Base-by-base conservation (phyloP, 2,113 vertebrate genomes). In the Ahaetulla prasina region DNA sequence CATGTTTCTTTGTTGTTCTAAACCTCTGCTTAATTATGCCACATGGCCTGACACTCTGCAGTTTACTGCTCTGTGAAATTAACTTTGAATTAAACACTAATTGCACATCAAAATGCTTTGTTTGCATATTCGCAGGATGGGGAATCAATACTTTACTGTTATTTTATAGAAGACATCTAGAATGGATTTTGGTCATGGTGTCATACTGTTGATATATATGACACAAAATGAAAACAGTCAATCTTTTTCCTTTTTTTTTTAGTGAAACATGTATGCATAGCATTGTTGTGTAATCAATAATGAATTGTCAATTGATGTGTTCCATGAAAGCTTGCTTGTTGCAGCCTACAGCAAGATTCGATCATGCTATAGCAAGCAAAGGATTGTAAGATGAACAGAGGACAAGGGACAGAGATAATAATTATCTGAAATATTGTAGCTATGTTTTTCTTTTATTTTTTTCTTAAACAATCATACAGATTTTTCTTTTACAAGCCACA, bases 51-150 rank as follows among this genome's bases (percentile, higher is more conserved):
- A 96, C 95, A 93, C 95, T 90, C 90, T 0, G 57, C 89, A 89
- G 8, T 95, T 96, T 97, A 96, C 93, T 95, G 95, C 94, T 95
- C 95, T 96, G 96, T 95, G 95, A 97, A 97, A 97, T 97, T 94
- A 97, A 95, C 95, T 95, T 94, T 94, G 94, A 95, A 95, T 95
- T 97, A 95, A 96, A 95, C 90, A 95, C 95, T 96, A 96, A 97
- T 91, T 95, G 95, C 95, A 96, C 95, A 96, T 97, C 95, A 96
- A 96, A 95, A 96, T 93, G 95, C 74, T 88, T 91, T 93, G 87
- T 54, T 55, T 55, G 8, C 85, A 90, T 93, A 89, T 89, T 89
- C 85, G 39, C 90, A 55, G n/a, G 80, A 43, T 10, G 27, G 50
- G 2, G 57, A 53, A 52, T 89, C 93, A 94, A 94, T 91, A 93